These are phyloP conservation scores for Metopia argyrocephala DNA, from an alignment of 2,888 invertebrate species.

Conservation along the genomic window DNA sequence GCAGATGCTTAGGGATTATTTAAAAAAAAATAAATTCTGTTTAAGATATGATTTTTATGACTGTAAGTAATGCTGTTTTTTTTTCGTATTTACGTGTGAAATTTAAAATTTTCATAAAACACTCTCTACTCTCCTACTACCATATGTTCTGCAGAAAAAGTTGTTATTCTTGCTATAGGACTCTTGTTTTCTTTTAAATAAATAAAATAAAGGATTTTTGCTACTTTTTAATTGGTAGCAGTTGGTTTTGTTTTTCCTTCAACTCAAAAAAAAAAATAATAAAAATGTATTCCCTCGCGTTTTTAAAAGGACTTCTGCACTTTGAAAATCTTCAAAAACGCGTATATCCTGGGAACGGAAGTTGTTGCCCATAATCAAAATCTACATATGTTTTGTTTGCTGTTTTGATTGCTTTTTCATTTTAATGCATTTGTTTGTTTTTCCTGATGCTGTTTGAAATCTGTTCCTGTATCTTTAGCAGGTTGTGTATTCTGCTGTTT, in stretches of 20 bases:
- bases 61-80: neutral
- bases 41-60: too few species aligned
- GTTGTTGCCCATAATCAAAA: constrained; percentile 53
- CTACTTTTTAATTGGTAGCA: constrained; percentile 53
- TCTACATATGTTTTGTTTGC: constrained; percentile 49
- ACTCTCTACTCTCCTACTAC: neutral
- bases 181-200: constrained; percentile 34
- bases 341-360: constrained; percentile 63
- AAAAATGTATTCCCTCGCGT: neutral
- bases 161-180: constrained; percentile 37
- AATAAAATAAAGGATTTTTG: constrained; percentile 41
- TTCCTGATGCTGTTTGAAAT: constrained; percentile 16
- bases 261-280: too few species aligned
- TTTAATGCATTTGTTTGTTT: neutral
- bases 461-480: constrained; percentile 43
- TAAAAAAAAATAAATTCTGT: too few species aligned
- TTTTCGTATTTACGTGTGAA: constrained; percentile 31
- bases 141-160: constrained; percentile 40
- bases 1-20: neutral
- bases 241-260: neutral
- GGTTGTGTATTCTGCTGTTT: constrained; percentile 30
- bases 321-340: neutral
- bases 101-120: constrained; percentile 2
- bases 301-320: neutral
- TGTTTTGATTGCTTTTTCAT: neutral